Base-by-base conservation (phyloP, 2,888 invertebrate genomes). In the Clepsis dumicolana region DNA sequence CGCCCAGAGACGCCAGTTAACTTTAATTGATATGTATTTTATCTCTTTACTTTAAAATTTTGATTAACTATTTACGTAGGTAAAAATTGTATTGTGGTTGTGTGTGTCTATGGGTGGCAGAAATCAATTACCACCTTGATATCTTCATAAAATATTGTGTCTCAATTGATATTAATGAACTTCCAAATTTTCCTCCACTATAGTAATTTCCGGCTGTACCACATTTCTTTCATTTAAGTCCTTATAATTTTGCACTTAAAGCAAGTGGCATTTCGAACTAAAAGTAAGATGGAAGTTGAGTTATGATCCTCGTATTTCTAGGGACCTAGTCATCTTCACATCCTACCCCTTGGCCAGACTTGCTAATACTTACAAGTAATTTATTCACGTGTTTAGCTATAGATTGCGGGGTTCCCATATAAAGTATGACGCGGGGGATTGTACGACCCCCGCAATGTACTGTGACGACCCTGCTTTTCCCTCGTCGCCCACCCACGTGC, bases 401-500 rank as follows among this genome's bases (percentile, higher is more conserved):
- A 38, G n/a, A 38, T 38, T n/a, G 38, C 4, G n/a, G n/a, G 14
- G 4, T 38, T 12, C 0, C 2, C 4, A 32, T n/a, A 0, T n/a
- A n/a, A n/a, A n/a, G 3, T 38, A n/a, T n/a, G 4, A 38, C 4
- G 14, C n/a, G n/a, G n/a, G 3, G 38, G 38, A 38, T 38, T 4
- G 4, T 38, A 3, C 38, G 4, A 38, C 1, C 4, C 38, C 4
- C 38, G 38, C 38, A 38, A n/a, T 38, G 38, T 38, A n/a, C 2
- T 12, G 14, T n/a, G n/a, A n/a, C n/a, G 29, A 29, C 29, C 29
- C 4, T 29, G 29, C 29, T 29, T 44, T 44, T 16, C 8, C 41
- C 35, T 21, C 35, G 7, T 7, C 14, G 14, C 35, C 56, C 56
- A 56, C 56, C 56, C 56, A 56, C 56, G 32, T 16, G 8, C 5